These are phyloP conservation scores for Pogonognathellus flavescens DNA, from an alignment of 1,140 invertebrate species.

Conservation along the genomic window DNA sequence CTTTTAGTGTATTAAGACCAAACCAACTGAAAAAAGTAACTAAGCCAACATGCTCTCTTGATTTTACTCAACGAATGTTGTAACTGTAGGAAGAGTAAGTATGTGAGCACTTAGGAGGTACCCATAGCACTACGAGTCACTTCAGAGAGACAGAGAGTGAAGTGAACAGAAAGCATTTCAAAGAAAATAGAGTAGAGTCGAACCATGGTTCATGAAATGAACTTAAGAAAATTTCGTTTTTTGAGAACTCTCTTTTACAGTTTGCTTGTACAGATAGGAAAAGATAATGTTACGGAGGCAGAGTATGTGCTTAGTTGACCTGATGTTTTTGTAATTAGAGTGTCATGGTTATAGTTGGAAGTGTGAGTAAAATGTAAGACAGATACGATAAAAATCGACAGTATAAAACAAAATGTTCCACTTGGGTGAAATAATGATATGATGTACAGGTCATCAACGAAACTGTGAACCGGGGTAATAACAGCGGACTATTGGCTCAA, in stretches of 20 bases:
- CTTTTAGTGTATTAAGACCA: too few relatives aligned
- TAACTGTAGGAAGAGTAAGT: not conserved
- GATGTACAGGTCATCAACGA: constrained; percentile 63
- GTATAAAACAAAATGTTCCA: not conserved
- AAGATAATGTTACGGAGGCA: not conserved
- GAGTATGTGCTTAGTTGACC: not conserved
- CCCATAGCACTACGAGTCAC: not conserved
- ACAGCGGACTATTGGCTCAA: constrained; percentile 57
- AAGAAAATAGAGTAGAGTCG: not conserved
- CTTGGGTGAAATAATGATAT: not conserved
- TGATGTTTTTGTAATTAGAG: too few relatives aligned
- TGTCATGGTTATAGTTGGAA: not conserved
- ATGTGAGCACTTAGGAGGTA: not conserved
- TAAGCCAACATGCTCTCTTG: too few relatives aligned
- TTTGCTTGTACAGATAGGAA: not conserved
- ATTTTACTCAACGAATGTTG: too few relatives aligned
- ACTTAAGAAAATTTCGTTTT: not conserved
- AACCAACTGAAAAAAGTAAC: too few relatives aligned
- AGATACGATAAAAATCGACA: not conserved
- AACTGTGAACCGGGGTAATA: constrained; percentile 63
- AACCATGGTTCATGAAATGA: not conserved
- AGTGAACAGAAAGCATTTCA: not conserved
- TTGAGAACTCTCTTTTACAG: not conserved
- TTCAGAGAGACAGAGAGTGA: not conserved
- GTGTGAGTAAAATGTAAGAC: not conserved